Conservation (phyloP, 2,888 invertebrate genomes). For the Drosophila borealis region DNA sequence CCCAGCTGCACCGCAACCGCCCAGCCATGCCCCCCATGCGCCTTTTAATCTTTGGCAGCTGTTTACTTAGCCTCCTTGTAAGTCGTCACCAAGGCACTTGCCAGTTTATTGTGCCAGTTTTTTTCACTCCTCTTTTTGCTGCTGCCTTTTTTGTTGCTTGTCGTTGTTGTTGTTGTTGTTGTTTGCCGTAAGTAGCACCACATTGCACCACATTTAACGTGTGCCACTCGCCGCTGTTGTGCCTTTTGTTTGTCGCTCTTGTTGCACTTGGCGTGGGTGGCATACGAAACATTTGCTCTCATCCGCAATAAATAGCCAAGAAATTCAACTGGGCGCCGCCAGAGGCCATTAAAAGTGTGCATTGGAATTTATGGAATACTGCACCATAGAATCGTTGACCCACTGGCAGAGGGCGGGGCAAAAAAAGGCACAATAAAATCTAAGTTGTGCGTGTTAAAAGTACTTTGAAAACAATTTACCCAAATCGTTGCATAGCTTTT, state of each 20-base stretch:
- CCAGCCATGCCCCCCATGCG: not conserved
- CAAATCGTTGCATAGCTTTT: not conserved
- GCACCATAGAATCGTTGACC: conserved; percentile 9
- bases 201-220: conserved; percentile 30
- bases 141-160: conserved; percentile 6
- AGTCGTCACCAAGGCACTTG: conserved; percentile 49
- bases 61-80: conserved; percentile 7
- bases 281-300: conserved; percentile 39
- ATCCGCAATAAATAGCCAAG: conserved; percentile 31
- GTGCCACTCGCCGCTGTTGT: conserved; percentile 11
- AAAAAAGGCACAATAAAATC: conserved; percentile 2
- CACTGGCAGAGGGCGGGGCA: not conserved
- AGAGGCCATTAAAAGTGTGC: conserved; percentile 27
- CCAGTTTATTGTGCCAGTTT: conserved; percentile 70
- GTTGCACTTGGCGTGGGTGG: conserved; percentile 20
- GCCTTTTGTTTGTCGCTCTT: conserved; percentile 17
- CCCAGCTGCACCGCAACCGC: not conserved
- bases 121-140: conserved; percentile 6
- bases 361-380: conserved; percentile 19
- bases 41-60: conserved; percentile 16
- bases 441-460: not conserved
- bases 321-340: conserved; percentile 34
- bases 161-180: not conserved
- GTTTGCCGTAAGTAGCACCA: conserved; percentile 10
- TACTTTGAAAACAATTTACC: not conserved